Base-by-base conservation (phyloP, 2,797 vertebrate genomes). In the Helostoma temminkii region DNA sequence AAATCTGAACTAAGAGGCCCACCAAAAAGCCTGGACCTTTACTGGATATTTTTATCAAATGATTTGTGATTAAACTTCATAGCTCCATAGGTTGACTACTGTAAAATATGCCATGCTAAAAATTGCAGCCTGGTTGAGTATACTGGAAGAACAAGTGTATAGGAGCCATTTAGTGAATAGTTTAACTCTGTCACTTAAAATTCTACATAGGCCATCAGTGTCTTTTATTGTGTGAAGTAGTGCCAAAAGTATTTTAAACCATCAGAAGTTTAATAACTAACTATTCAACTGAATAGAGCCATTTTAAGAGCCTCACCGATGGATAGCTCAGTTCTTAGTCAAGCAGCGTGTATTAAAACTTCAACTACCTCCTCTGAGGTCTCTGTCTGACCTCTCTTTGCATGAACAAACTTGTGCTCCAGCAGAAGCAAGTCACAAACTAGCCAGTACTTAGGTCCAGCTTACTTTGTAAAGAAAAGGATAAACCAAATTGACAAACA, bases 401-500 rank as follows among this genome's bases (percentile, higher is more conserved):
- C 65, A 11, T 65, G 41, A 47, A 22, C 12, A n/a, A 48, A 19
- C 21, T 41, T 19, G 16, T 1, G 39, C 10, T 11, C 21, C 3
- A 1, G n/a, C 9, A 8, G 43, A 28, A 22, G 14, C 18, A 10
- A 14, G 7, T 24, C 12, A 4, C 14, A 9, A 12, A 3, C 24
- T 9, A 21, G 46, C 19, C 45, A n/a, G 0, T 1, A 68, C 70
- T 85, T 68, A 96, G 89, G 87, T 93, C 93, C 94, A 95, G 75
- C 70, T 89, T 56, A 92, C 89, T 88, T 94, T 94, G 90, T 92
- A 95, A 59, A 98, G 89, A 65, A 98, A 92, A 0, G 96, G 95
- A 86, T 97, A 98, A 87, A 98, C 83, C 83, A 98, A 53, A 2
- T 98, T 98, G 78, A 98, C 86, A 65, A 97, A 87, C 62, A 99